A percentile compares a stretch with the other conserved stretches of the same genome.
Conservation (phyloP, 2,888 invertebrate genomes). For the Lithophane ornitopus region DNA sequence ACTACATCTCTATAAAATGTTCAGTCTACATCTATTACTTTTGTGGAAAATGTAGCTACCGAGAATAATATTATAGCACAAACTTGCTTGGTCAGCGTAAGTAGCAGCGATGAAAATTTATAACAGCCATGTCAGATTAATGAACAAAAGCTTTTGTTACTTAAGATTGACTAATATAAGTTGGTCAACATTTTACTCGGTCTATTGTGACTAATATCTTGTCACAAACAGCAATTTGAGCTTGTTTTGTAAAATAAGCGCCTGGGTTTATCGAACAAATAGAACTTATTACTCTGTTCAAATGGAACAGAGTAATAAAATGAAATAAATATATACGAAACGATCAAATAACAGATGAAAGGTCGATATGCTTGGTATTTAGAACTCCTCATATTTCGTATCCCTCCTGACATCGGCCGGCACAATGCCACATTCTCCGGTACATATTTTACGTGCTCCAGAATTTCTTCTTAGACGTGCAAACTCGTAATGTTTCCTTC, state of each 20-base stretch:
- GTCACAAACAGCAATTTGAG: constrained; percentile 48
- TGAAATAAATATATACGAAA: constrained; percentile 15
- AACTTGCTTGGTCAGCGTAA: constrained; percentile 50
- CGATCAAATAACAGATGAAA: constrained; percentile 36
- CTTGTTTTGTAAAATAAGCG: constrained; percentile 38
- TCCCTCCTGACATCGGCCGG: constrained; percentile 44
- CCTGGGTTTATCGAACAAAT: constrained; percentile 5
- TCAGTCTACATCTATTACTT: constrained; percentile 13
- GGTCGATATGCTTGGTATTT: constrained; percentile 54
- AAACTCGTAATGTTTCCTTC: constrained; percentile 55
- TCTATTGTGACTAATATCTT: constrained; percentile 43
- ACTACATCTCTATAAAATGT: constrained; percentile 9
- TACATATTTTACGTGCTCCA: constrained; percentile 65
- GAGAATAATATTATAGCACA: constrained; percentile 8
- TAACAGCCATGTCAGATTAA: constrained; percentile 50
- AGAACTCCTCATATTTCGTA: constrained; percentile 49
- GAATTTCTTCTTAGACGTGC: constrained; percentile 60
- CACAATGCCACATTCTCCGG: constrained; percentile 62
- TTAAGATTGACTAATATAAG: constrained; percentile 42
- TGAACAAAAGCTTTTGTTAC: constrained; percentile 56
- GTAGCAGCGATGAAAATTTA: constrained; percentile 36
- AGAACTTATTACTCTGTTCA: not conserved
- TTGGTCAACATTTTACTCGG: constrained; percentile 50
- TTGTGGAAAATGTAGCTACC: constrained; percentile 18
- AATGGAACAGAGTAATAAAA: not conserved